Conservation (phyloP, 2,888 invertebrate species). For the Cheilosia impressa region DNA sequence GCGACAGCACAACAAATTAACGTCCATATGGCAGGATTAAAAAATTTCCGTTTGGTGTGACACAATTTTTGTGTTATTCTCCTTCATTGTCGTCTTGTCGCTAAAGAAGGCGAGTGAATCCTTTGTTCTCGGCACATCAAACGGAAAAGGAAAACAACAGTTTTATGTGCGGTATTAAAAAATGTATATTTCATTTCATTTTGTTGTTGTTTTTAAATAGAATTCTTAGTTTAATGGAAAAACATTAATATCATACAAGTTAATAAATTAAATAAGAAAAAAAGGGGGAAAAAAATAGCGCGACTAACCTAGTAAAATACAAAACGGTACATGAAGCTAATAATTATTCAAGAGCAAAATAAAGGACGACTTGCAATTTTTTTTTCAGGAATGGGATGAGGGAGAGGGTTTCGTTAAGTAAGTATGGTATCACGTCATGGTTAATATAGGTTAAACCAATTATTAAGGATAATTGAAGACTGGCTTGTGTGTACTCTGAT, state of each 20-base stretch:
- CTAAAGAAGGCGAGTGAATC: conserved; percentile 38
- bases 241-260: conserved; percentile 49
- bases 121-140: conserved; percentile 76
- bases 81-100: conserved; percentile 34
- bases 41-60: conserved; percentile 79
- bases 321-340: conserved; percentile 50
- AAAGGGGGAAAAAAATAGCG: conserved; percentile 48
- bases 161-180: conserved; percentile 63
- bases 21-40: conserved; percentile 84
- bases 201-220: conserved; percentile 35
- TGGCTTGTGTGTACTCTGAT: conserved; percentile 5
- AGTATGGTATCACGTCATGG: conserved; percentile 75
- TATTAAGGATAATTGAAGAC: conserved; percentile 36
- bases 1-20: conserved; percentile 77
- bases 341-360: conserved; percentile 3
- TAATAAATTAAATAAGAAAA: conserved; percentile 58
- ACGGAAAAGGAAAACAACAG: conserved; percentile 63
- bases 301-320: conserved; percentile 63
- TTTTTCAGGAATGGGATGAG: not conserved
- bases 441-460: conserved; percentile 73
- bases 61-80: conserved; percentile 78
- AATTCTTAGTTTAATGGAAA: conserved; percentile 56
- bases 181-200: conserved; percentile 54
- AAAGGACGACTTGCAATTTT: conserved; percentile 9
- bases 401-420: conserved; percentile 58